These are phyloP conservation scores for Psylliodes chrysocephalus DNA, from an alignment of 2,888 invertebrate species.

Conservation along the genomic window DNA sequence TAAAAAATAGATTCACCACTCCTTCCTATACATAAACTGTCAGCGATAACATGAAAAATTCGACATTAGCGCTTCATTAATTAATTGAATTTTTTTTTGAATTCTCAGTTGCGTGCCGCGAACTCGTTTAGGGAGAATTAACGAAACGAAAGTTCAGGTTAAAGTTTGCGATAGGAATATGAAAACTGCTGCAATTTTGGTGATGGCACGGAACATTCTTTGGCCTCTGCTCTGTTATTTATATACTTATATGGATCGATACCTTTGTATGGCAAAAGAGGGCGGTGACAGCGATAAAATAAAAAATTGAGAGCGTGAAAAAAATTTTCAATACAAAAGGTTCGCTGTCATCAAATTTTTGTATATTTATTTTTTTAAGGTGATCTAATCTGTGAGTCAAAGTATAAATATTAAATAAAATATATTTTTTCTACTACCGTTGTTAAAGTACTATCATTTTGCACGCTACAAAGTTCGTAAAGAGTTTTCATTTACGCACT, in stretches of 20 bases:
- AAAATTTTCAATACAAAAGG: background rate
- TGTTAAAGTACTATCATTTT: too few species aligned
- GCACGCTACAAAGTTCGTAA: too few species aligned
- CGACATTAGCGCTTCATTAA: background rate
- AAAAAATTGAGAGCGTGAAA: background rate
- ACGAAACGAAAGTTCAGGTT: conserved; percentile 22
- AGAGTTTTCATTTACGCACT: too few species aligned
- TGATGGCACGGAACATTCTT: conserved; percentile 39
- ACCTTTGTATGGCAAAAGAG: conserved; percentile 40
- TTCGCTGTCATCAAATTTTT: too few species aligned
- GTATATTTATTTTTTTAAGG: too few species aligned
- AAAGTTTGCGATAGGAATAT: conserved; percentile 24
- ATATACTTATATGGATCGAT: conserved; percentile 41
- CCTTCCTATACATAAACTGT: too few species aligned
- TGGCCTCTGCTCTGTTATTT: conserved; percentile 29
- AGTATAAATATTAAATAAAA: too few species aligned
- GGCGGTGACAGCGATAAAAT: conserved; percentile 42
- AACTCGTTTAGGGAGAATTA: conserved; percentile 7
- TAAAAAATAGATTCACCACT: too few species aligned
- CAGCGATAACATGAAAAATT: too few species aligned
- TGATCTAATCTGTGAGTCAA: too few species aligned
- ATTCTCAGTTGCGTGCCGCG: background rate
- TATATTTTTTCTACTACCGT: too few species aligned
- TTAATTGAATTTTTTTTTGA: conserved; percentile 7
- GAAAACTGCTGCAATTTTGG: conserved; percentile 30